Conservation (phyloP, 2,797 vertebrate species). For the Gymnothorax reevesii region DNA sequence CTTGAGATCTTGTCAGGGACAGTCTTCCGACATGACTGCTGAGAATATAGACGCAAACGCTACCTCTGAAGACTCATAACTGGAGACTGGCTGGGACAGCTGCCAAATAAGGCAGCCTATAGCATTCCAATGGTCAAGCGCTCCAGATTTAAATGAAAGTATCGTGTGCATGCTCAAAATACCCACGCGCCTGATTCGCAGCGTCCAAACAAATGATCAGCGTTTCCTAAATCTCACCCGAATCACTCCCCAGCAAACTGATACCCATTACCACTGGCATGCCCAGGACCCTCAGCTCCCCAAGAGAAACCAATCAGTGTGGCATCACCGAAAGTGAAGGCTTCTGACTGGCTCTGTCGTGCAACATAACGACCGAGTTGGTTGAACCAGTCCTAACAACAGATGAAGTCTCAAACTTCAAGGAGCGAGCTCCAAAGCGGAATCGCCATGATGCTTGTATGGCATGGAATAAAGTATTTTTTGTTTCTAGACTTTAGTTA, state of each 20-base stretch:
- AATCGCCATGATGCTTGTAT: neutral
- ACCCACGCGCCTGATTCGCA: neutral
- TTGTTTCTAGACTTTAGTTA: neutral
- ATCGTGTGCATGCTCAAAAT: slow-evolving; percentile 25
- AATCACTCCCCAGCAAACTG: slow-evolving; percentile 52
- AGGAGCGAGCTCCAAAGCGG: neutral
- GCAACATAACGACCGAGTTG: neutral
- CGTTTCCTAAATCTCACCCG: slow-evolving; percentile 44
- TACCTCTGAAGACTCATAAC: slow-evolving; percentile 6
- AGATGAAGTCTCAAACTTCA: neutral
- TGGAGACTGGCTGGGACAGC: neutral
- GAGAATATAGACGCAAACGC: neutral
- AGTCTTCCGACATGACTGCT: neutral
- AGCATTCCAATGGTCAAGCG: slow-evolving; percentile 19
- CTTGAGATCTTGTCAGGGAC: neutral
- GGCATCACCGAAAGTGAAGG: neutral
- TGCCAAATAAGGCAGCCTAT: neutral
- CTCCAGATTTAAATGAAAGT: slow-evolving; percentile 17
- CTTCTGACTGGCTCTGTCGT: neutral
- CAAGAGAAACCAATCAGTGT: neutral
- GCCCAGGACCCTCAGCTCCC: neutral
- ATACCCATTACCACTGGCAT: slow-evolving; percentile 56
- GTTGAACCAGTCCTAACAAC: neutral
- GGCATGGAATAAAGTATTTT: neutral
- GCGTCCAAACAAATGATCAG: neutral